Evolutionary conservation across 2,113 vertebrate species (phyloP).

Genomic region (Gnathonemus longibarbis): DNA sequence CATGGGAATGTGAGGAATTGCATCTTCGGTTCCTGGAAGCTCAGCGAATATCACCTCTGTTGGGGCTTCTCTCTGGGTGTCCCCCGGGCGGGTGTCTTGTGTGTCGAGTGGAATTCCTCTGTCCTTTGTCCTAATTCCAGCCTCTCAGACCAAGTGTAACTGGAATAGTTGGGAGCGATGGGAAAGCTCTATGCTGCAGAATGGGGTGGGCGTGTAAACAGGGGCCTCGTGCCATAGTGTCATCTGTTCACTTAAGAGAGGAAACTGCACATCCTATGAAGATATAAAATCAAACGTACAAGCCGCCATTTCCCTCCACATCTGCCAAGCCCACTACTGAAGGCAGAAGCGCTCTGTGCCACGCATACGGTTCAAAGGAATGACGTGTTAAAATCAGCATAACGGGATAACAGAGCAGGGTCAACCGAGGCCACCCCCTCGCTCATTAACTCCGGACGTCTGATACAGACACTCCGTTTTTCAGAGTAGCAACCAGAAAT

Average conservation of each 20-base stretch:
- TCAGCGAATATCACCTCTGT: neutral
- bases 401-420: neutral
- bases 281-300: neutral
- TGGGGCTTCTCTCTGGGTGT: neutral
- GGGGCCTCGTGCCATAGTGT: neutral
- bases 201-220: neutral
- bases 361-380: neutral
- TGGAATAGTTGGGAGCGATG: neutral
- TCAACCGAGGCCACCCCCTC: neutral
- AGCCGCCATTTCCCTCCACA: neutral
- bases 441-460: neutral
- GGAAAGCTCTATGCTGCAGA: neutral
- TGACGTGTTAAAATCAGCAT: neutral
- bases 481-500: conserved; percentile 26
- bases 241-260: neutral
- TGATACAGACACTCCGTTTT: conserved; percentile 12
- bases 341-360: neutral
- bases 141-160: neutral
- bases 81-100: neutral
- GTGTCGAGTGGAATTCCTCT: conserved; percentile 26
- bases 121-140: conserved; percentile 43
- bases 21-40: neutral
- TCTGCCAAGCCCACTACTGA: neutral
- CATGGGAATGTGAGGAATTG: neutral
- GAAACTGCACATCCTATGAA: neutral